Base-by-base conservation (phyloP, 2,888 invertebrate genomes). In the Bedellia somnulentella region DNA sequence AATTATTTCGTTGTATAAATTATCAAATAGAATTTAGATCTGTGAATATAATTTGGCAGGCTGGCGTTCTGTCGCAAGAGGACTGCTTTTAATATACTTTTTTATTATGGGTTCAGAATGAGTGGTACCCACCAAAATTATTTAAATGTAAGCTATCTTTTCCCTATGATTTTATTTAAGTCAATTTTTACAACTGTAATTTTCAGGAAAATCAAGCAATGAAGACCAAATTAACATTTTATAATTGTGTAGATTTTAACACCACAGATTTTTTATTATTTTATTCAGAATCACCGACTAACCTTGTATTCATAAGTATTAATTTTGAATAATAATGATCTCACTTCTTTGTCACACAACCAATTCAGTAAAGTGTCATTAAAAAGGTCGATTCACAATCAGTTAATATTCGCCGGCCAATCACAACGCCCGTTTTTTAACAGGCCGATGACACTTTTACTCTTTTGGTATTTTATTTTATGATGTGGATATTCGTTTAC, bases 251-350 rank as follows among this genome's bases (percentile, higher is more conserved):
- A n/a, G n/a, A n/a, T 22, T 29, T 27, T 8, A 28, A 13, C 21
- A n/a, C 28, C 28, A 28, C 28, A 18, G 27, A 25, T 16, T 28
- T 21, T 12, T 29, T 13, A 16, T 30, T 24, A 8, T 16, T 24
- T 12, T 13, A 16, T 9, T 30, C 38, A 40, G 50, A 51, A 51
- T 52, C 47, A 57, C 47, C 46, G 49, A 60, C 55, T 59, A 60
- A 59, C 52, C 46, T 54, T 60, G 50, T 64, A 61, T 62, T 61
- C 53, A 60, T 66, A 66, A 70, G 71, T 68, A 71, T 73, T 73
- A 66, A 68, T 67, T n/a, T 60, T 63, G 62, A 67, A 61, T 64
- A 58, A 57, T 57, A 58, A 61, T 73, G 73, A 75, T 75, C 73
- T 75, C 73, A 75, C 62, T 62, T 54, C 58, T 55, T 58, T 64